A percentile compares a stretch with the other conserved stretches of the same genome.
These are phyloP conservation scores for Eugnorisma glareosa DNA, from an alignment of 2,888 invertebrate species.

Conservation along the genomic window DNA sequence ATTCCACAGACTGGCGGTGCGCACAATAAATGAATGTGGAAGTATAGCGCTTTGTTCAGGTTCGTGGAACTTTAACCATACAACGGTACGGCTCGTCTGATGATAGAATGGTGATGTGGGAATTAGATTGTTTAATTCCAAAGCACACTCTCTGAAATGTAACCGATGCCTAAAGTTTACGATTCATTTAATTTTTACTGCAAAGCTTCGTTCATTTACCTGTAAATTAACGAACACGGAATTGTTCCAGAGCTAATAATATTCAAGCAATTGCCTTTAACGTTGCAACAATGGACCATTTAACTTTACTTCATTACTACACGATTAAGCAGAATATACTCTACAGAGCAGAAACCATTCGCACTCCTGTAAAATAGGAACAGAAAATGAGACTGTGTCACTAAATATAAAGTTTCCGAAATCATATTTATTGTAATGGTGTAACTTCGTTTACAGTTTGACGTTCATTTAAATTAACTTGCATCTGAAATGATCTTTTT, in stretches of 20 bases:
- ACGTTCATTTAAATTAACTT: background rate
- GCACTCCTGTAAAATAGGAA: background rate
- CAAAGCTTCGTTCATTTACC: background rate
- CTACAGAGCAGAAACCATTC: constrained; percentile 7
- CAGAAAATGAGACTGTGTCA: background rate
- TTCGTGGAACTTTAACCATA: too few species aligned
- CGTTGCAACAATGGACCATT: constrained; percentile 44
- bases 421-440: background rate
- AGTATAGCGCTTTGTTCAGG: too few species aligned
- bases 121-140: too few species aligned
- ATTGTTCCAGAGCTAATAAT: constrained; percentile 19
- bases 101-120: too few species aligned
- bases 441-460: background rate
- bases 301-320: constrained; percentile 46
- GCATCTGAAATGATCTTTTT: constrained; percentile 1
- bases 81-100: too few species aligned
- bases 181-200: too few species aligned
- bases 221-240: background rate
- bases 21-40: too few species aligned
- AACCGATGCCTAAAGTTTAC: background rate
- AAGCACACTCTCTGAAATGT: too few species aligned
- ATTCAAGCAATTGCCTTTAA: constrained; percentile 31
- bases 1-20: too few species aligned
- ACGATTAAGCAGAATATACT: constrained; percentile 14
- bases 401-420: too few species aligned